A percentile compares a stretch with the other conserved stretches of the same genome.
Evolutionary conservation across 2,113 vertebrate genomes (phyloP).

Genomic region (Nothocercus julius): DNA sequence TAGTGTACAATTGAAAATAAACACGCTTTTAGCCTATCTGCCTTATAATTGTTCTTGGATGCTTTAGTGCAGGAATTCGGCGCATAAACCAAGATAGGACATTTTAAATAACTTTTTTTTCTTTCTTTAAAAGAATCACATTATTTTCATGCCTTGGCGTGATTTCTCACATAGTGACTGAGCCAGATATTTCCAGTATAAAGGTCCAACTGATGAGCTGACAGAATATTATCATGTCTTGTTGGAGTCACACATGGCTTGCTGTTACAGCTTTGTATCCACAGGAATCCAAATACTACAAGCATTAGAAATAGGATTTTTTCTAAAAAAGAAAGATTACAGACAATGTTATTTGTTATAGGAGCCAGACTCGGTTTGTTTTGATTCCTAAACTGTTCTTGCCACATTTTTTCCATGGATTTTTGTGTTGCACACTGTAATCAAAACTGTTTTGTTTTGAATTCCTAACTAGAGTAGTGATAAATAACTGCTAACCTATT

Average conservation of each 20-base stretch:
- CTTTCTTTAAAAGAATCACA: conserved; percentile 17
- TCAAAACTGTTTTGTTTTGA: neutral
- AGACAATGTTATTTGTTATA: conserved; percentile 24
- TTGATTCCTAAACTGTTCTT: conserved; percentile 20
- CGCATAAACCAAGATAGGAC: neutral
- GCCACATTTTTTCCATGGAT: neutral
- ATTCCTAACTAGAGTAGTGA: neutral
- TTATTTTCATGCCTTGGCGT: conserved; percentile 62
- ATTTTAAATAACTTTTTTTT: conserved; percentile 26
- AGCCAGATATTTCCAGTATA: conserved; percentile 61
- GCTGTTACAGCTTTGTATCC: conserved; percentile 6
- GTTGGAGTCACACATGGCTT: conserved; percentile 37
- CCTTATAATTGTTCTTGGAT: conserved; percentile 50
- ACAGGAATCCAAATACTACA: conserved; percentile 16
- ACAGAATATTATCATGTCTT: conserved; percentile 60
- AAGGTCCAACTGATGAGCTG: conserved; percentile 53
- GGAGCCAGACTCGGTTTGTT: neutral
- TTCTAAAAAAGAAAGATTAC: conserved; percentile 21
- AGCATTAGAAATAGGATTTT: conserved; percentile 11
- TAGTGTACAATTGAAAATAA: conserved; percentile 14
- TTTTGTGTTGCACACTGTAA: neutral
- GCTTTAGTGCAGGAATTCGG: neutral
- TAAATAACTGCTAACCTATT: neutral
- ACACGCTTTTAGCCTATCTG: neutral
- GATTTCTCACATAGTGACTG: neutral